Evolutionary conservation across 2,113 vertebrate species (phyloP).

Genomic region (Nicator chloris): DNA sequence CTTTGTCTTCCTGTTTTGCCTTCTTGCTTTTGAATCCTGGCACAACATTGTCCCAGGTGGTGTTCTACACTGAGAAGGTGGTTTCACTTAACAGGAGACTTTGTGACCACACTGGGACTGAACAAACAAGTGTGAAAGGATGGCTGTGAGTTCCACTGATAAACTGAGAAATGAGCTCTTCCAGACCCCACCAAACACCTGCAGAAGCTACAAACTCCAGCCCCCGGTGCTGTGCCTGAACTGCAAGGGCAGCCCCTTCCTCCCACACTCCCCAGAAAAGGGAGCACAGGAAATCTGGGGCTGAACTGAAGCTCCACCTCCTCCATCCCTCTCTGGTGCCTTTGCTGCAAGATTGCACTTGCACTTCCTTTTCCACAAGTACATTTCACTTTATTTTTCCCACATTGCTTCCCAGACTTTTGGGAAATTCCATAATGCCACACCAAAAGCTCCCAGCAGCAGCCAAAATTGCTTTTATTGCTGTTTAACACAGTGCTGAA

Average conservation of each 20-base stretch:
- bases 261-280: neutral
- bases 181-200: neutral
- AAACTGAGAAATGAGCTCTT: neutral
- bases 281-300: neutral
- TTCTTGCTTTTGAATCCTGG: neutral
- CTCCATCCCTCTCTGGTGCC: neutral
- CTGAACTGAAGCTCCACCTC: neutral
- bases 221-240: neutral
- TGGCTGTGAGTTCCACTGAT: neutral
- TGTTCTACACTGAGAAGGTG: accelerated
- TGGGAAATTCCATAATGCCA: neutral
- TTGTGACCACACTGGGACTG: neutral
- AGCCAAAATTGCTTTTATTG: neutral
- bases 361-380: neutral
- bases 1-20: neutral
- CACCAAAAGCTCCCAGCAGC: neutral
- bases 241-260: neutral
- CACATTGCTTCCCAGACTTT: neutral
- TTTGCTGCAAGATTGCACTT: neutral
- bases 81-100: neutral
- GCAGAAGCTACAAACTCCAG: neutral
- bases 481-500: neutral
- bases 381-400: neutral
- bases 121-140: neutral
- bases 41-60: accelerated